Evolutionary conservation across 2,113 vertebrate species (phyloP).

Genomic region (Choloepus hoffmanni): DNA sequence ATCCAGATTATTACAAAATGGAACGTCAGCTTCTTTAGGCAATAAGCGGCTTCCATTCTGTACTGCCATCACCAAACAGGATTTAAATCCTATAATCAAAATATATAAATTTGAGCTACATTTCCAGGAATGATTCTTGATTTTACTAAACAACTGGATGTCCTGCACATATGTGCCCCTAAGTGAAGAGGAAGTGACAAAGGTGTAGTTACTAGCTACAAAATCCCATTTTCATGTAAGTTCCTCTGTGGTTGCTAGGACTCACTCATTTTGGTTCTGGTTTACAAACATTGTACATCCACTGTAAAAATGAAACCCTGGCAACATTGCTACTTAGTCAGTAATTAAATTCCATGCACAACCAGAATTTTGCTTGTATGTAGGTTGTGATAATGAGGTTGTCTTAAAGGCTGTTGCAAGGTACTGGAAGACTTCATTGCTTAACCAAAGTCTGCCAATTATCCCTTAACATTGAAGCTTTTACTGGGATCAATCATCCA

Average conservation of each 20-base stretch:
- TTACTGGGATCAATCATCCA: slow-evolving; percentile 76
- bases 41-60: background rate
- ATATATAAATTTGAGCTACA: background rate
- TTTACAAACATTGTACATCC: slow-evolving; percentile 43
- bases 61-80: background rate
- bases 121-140: slow-evolving; percentile 27
- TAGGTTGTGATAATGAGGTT: slow-evolving; percentile 69
- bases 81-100: background rate
- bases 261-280: background rate
- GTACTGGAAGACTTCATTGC: slow-evolving; percentile 49
- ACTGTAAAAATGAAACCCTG: slow-evolving; percentile 54
- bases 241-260: background rate
- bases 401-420: slow-evolving; percentile 66
- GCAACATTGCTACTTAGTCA: slow-evolving; percentile 4
- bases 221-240: background rate
- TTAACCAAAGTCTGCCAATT: slow-evolving; percentile 65
- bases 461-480: slow-evolving; percentile 64
- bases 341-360: slow-evolving; percentile 73
- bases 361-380: slow-evolving; percentile 44
- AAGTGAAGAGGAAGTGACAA: background rate
- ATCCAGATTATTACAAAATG: background rate
- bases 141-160: background rate
- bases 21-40: background rate
- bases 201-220: background rate
- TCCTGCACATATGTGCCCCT: background rate